These are phyloP conservation scores for Mercenaria mercenaria DNA, from an alignment of 1,140 invertebrate genomes.

Conservation along the genomic window DNA sequence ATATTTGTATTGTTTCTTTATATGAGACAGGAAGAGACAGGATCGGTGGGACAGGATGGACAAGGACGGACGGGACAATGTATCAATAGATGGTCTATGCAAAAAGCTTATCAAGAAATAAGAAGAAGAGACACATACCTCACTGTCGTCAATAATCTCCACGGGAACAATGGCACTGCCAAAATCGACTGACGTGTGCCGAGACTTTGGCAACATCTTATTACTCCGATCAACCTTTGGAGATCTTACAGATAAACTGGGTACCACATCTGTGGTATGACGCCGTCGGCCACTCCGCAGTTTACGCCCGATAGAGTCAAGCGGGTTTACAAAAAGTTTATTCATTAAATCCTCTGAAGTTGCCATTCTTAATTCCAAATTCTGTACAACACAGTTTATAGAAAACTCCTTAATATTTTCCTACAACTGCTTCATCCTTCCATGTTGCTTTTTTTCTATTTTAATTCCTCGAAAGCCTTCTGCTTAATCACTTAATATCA, in stretches of 20 bases:
- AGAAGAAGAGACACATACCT: background rate
- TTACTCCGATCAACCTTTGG: background rate
- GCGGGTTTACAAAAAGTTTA: slow-evolving; percentile 55
- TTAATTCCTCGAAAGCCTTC: too few relatives aligned
- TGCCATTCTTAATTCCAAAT: slow-evolving; percentile 17
- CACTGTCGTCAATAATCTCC: background rate
- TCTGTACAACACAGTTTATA: background rate
- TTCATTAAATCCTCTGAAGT: slow-evolving; percentile 63
- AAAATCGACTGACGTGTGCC: slow-evolving; percentile 44
- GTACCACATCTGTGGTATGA: slow-evolving; percentile 36
- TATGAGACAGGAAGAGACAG: too few relatives aligned
- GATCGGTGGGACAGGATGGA: too few relatives aligned
- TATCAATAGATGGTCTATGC: too few relatives aligned
- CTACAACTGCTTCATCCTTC: background rate
- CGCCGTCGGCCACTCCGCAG: slow-evolving; percentile 1
- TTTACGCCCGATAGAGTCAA: slow-evolving; percentile 45
- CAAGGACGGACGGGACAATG: too few relatives aligned
- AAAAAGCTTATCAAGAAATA: too few relatives aligned
- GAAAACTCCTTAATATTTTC: background rate
- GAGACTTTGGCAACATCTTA: background rate
- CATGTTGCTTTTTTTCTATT: background rate
- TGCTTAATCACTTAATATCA: too few relatives aligned
- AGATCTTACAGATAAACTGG: background rate
- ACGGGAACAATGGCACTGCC: slow-evolving; percentile 17
- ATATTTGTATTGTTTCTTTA: too few relatives aligned